Base-by-base conservation (phyloP, 2,797 vertebrate species). In the Eleutherodactylus coqui region DNA sequence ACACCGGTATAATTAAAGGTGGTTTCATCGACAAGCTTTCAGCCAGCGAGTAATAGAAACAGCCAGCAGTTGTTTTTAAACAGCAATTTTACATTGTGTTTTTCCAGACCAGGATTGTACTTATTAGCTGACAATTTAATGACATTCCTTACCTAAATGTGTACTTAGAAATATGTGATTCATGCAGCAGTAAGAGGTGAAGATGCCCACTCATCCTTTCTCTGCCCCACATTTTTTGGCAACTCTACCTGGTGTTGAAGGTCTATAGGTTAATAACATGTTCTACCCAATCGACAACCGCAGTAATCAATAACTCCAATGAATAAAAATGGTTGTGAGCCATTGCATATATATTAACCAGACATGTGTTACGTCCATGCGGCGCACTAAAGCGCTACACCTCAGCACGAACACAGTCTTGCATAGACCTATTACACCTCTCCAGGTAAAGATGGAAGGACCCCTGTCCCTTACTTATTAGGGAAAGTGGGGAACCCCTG, bases 1-100 rank as follows among this genome's bases (percentile, higher is more conserved):
- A 73, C 49, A 64, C 51, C 19, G 73, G 55, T 81, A 41, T 81
- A 75, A 81, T 80, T 80, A 75, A 81, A 75, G 84, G 53, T 81
- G 32, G 67, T 64, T 86, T 51, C 53, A 73, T 75, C 69, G 67
- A 79, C 83, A 70, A 78, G 75, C 83, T 69, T 60, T 51, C 45
- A 85, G 83, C n/a, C 24, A 16, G 24, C 41, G 17, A 78, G 38
- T 77, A 43, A 84, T 76, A 77, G 60, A 73, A 73, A 55, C 45
- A 38, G 14, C 32, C 79, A 38, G 45, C 47, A 21, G 81, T 34
- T 38, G 4, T 38, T 38, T 21, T 24, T 55, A n/a, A 78, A 32
- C 10, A 38, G 51, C 34, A 41, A 41, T 27, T 58, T 60, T 58
- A 27, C 49, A 2, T 76, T 34, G 29, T 34, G 19, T 53, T 34